Evolutionary conservation across 1,140 invertebrate species (phyloP), one percentile per base, ranked within the genome.

Genomic region (Pogonomyrmex barbatus): DNA sequence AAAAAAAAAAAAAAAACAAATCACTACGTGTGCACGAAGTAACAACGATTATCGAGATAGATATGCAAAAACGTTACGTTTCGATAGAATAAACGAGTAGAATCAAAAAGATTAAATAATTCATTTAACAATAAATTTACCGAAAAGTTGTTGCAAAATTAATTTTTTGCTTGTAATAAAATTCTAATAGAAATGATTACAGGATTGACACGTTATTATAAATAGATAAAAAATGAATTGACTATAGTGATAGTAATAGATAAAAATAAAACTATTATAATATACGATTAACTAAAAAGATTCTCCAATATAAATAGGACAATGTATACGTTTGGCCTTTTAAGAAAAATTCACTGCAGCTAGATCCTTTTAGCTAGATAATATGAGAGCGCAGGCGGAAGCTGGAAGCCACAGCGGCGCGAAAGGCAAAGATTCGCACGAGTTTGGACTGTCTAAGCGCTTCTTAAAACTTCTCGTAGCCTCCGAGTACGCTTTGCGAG

Each of bases 401-500:
- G 30, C 24, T 83, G n/a, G 68, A 75, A 83, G 33, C 42, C 54
- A 4, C 68, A 60, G 56, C 68, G 9, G 68, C 68, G 56, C 68
- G 54, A 83, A 73, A 73, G 42, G 79, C 65, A 83, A 83, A 62
- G 68, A 83, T 83, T 83, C 68, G 54, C 54, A 75, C 39, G 79
- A 73, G 79, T 83, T 73, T 62, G 54, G 68, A 42, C 54, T 56
- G 67, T 39, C 54, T 82, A 82, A 82, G 54, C 79, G 67, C 79
- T 73, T 82, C 67, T 82, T 82, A 82, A 82, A 82, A 82, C 79
- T 82, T 82, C 42, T n/a, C 67, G 52, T 82, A 65, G 76, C 50
- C 60, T 60, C 54, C 79, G 67, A 82, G 54, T 47, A 30, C 67
- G 54, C 42, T 58, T 82, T 70, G 42, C 50, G 52, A 82, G 39